These are phyloP conservation scores for Macrostomum lignano DNA, from an alignment of 1,140 invertebrate genomes.

Conservation along the genomic window DNA sequence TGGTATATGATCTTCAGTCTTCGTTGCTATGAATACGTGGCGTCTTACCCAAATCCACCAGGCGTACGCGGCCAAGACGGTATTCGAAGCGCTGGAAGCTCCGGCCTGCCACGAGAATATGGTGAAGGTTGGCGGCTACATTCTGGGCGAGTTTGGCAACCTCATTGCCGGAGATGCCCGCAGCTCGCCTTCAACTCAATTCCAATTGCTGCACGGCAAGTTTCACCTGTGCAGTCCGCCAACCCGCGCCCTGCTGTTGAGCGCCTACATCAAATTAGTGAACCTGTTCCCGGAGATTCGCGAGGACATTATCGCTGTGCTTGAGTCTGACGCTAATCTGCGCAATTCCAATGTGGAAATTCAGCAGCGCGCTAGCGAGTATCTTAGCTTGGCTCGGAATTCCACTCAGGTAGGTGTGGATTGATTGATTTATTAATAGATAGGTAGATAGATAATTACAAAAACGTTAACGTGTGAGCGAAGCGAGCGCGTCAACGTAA, in stretches of 20 bases:
- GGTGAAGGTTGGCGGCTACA: slow-evolving; percentile 99
- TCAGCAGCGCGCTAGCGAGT: slow-evolving; percentile 89
- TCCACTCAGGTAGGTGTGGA: slow-evolving; percentile 1
- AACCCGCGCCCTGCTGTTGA: slow-evolving; percentile 72
- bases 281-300: slow-evolving; percentile 98
- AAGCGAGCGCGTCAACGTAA: no score
- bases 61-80: slow-evolving; percentile 97
- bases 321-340: slow-evolving; percentile 75
- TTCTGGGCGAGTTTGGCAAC: slow-evolving; percentile 96
- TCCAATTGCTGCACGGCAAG: slow-evolving; percentile 82
- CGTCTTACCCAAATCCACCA: no score
- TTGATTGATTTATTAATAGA: no score
- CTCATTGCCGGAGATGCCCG: slow-evolving; percentile 89
- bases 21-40: no score
- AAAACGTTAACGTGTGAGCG: no score
- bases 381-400: slow-evolving; percentile 25
- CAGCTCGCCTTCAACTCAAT: slow-evolving; percentile 69
- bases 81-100: slow-evolving; percentile 84
- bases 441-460: no score
- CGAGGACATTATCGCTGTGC: slow-evolving; percentile 72
- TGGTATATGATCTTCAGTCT: no score
- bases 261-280: slow-evolving; percentile 95
- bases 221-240: slow-evolving; percentile 71
- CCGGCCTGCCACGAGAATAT: slow-evolving; percentile 99
- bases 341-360: slow-evolving; percentile 86